Conservation (phyloP, 2,113 vertebrate genomes). For the Perca flavescens region DNA sequence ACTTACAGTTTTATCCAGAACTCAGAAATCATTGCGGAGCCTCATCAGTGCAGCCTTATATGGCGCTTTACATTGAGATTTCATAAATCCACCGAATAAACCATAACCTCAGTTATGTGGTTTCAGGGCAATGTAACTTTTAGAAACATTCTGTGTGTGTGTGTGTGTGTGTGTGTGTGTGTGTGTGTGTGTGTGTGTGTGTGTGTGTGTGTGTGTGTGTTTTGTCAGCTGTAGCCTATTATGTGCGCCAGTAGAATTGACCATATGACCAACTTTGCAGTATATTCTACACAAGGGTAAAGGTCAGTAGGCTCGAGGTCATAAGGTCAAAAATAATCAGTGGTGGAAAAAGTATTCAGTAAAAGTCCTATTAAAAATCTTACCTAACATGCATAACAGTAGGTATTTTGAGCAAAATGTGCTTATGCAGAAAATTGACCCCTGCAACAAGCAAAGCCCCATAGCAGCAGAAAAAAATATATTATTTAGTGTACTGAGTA, state of each 20-base stretch:
- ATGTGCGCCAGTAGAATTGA: background rate
- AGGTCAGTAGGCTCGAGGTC: background rate
- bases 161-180: too few species aligned
- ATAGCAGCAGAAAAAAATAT: too few species aligned
- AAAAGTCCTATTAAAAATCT: background rate
- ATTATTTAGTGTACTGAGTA: too few species aligned
- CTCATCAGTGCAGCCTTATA: slow-evolving; percentile 15
- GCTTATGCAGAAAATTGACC: background rate
- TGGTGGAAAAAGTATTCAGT: background rate
- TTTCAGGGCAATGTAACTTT: background rate
- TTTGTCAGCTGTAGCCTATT: background rate
- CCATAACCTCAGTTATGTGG: background rate
- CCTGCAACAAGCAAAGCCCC: background rate
- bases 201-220: too few species aligned
- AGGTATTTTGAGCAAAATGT: background rate
- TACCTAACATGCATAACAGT: background rate
- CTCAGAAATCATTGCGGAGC: background rate
- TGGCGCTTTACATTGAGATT: background rate
- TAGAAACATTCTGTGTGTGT: too few species aligned
- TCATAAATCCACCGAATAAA: too few species aligned
- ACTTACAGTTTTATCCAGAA: background rate
- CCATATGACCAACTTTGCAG: background rate
- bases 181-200: too few species aligned
- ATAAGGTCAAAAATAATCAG: background rate
- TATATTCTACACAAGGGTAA: background rate